Evolutionary conservation across 2,797 vertebrate genomes (phyloP), one percentile per base, ranked within the genome.

Genomic region (Ammospiza maritima): DNA sequence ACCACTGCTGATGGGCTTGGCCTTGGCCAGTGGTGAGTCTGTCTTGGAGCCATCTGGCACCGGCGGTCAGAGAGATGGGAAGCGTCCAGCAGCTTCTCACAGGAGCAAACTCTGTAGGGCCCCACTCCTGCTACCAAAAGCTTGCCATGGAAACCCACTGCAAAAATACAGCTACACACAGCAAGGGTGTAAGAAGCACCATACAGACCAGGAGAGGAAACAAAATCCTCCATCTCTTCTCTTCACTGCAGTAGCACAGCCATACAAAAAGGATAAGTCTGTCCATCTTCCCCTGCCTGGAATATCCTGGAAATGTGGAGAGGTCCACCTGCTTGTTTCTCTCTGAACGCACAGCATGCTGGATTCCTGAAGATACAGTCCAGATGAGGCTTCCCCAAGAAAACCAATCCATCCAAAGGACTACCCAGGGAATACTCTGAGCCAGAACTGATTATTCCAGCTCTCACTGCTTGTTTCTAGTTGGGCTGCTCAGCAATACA

Each of bases 351-450:
- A 65, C 6, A 61, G 60, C 17, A 30, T 2, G 13, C 18, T 38
- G n/a, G 26, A 23, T 83, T 80, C 78, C 72, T 42, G 53, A 91
- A 89, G 56, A 67, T 38, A 74, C 32, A 77, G 61, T 27, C 57
- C 53, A 80, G 44, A 48, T 19, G 29, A 80, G 23, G 32, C 42
- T 88, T 80, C n/a, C 42, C 19, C 57, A 80, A 82, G 29, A 88
- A 88, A 93, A 42, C 11, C 5, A 89, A 57, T 8, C 5, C 30
- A 58, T 44, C 30, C 25, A 53, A 90, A 81, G n/a, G 40, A 14
- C 51, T 60, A 44, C 29, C 5, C 7, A 11, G 36, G 25, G n/a
- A 51, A 54, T 71, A 42, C 54, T 74, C 25, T 66, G 30, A 65
- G 40, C 25, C 51, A 86, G 38, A 53, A 75, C 3, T 50, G 61